Conservation (phyloP, 2,113 vertebrate genomes). For the Esox niger region DNA sequence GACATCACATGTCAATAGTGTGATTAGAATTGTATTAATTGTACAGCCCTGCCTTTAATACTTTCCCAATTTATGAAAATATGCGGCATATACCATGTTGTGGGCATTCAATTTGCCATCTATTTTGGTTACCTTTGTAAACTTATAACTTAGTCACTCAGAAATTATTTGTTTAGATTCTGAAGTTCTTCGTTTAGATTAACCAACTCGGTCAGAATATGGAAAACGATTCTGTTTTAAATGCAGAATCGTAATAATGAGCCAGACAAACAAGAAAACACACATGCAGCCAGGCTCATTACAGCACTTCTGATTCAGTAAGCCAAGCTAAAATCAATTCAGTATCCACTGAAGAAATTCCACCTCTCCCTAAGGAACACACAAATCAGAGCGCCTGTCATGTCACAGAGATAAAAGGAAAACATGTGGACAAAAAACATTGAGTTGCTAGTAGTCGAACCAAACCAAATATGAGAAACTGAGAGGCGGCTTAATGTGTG, state of each 20-base stretch:
- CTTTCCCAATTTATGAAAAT: no score
- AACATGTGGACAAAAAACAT: no score
- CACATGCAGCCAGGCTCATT: background rate
- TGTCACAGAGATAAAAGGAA: background rate
- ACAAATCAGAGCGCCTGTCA: background rate
- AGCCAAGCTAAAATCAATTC: constrained; percentile 8
- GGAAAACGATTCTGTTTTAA: background rate
- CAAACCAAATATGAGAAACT: constrained; percentile 4
- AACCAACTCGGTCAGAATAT: background rate
- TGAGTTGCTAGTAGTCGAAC: background rate
- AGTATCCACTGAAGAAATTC: background rate
- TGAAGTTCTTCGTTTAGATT: no score
- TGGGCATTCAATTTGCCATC: no score
- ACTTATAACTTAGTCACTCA: no score
- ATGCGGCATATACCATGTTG: no score
- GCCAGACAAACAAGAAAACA: background rate
- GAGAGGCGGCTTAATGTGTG: background rate
- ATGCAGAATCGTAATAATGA: background rate
- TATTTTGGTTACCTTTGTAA: no score
- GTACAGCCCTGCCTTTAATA: no score
- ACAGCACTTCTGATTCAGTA: constrained; percentile 7
- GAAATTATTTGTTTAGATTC: no score
- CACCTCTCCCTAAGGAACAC: background rate
- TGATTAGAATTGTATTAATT: no score
- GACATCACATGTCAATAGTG: no score